Evolutionary conservation across 1,140 invertebrate species (phyloP), one percentile per base, ranked within the genome.

Genomic region (Tetragonula clypearis): DNA sequence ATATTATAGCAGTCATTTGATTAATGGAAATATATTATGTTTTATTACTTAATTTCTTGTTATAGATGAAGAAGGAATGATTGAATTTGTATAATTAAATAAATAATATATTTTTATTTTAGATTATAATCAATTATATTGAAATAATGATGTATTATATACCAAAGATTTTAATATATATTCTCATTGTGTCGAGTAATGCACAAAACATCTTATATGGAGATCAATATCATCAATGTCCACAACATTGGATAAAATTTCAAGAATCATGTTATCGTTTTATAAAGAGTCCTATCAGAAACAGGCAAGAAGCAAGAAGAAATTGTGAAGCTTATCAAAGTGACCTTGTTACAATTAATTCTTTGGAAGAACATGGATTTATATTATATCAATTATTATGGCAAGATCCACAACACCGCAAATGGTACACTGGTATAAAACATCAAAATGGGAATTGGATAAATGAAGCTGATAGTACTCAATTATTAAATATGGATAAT

Each of bases 301-400:
- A 96, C 49, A 96, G 98, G 90, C 96, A 97, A 82, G 97, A 98
- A 90, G 98, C 98, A 8, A 96, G 96, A 87, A 96, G 96, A 91
- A 97, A 98, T 84, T 99, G 98, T 93, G 96, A 97, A 93, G 96
- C 96, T 1, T 98, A 97, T 93, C 97, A 97, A 90, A 96, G 97
- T 26, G 97, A 99, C 92, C 93, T 99, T 60, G 95, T 98, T 1
- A 97, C 97, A 85, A 96, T 99, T 15, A 97, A 97, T 92, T 97
- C 95, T 75, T 94, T 97, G 8, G 98, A 99, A 80, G 98, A 99
- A 92, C 98, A 99, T 95, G 96, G 97, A 1, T 99, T 98, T 92
- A 95, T 99, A 21, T 95, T 98, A 2, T 96, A 97, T 85, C 96
- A 98, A 90, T 94, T 99, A 12, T 96, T 97, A 88, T 95, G 96